Conservation (phyloP, 1,140 invertebrate genomes). For the Micrasema minimum region DNA sequence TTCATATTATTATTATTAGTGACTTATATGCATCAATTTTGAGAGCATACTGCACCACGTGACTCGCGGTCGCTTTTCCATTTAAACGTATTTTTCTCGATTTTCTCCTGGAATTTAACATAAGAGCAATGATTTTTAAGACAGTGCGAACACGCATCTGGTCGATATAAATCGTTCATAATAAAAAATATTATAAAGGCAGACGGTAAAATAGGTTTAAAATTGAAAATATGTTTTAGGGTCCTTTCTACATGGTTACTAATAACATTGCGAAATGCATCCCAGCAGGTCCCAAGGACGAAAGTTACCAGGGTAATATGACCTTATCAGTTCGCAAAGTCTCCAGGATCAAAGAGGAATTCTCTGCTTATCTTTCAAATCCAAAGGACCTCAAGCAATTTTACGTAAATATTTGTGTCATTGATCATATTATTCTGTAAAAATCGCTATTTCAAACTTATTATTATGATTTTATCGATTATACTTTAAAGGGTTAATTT, state of each 20-base stretch:
- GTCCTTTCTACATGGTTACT: not conserved
- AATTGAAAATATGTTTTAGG: no score
- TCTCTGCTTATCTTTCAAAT: not conserved
- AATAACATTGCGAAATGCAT: not conserved
- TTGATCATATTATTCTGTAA: not conserved
- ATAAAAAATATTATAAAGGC: no score
- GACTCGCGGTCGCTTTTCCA: no score
- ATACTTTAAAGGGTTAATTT: not conserved
- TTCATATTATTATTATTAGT: no score
- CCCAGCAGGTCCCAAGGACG: not conserved
- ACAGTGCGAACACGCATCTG: no score
- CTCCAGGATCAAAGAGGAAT: not conserved
- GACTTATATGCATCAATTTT: no score
- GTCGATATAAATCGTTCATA: no score
- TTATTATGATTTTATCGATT: not conserved
- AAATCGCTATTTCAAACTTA: not conserved
- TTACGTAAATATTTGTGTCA: not conserved
- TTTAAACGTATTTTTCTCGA: no score
- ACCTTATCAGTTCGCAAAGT: not conserved
- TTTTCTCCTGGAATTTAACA: no score
- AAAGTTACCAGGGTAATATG: not conserved
- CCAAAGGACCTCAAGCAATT: not conserved
- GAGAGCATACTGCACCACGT: no score
- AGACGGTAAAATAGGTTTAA: no score
- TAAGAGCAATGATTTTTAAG: no score